phyloP scores from a whole-genome alignment of 2,113 vertebrate species.

The Oenanthe melanoleuca region DNA sequence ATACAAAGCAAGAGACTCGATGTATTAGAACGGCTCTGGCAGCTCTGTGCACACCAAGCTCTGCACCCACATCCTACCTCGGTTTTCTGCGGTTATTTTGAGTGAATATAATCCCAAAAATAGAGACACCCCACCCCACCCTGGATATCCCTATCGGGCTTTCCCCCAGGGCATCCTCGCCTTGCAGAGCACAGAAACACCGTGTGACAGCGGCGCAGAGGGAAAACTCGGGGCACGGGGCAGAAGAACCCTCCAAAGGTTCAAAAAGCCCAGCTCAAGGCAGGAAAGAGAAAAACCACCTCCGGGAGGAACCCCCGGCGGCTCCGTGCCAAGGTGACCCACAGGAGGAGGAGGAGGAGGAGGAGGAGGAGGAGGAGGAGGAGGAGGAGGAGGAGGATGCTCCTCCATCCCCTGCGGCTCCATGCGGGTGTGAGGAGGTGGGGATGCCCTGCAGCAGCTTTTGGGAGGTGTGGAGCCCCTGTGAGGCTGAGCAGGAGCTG shows the following conservation, averaged over 20 bases:
- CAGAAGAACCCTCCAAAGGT: background rate
- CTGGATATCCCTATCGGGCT: background rate
- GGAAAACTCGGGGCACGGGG: background rate
- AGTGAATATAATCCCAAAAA: background rate
- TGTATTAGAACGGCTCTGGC: background rate
- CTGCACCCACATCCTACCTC: background rate
- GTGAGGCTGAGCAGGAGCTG: background rate
- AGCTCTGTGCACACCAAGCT: background rate
- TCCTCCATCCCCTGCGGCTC: too few species aligned
- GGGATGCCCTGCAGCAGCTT: background rate
- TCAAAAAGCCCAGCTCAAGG: background rate
- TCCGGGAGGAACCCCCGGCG: background rate
- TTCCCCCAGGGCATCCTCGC: too few species aligned
- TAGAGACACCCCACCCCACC: background rate
- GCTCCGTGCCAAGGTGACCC: background rate
- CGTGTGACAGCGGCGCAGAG: accelerated
- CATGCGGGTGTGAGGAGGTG: background rate
- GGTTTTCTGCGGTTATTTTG: background rate
- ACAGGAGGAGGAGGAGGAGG: background rate
- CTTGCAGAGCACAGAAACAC: background rate
- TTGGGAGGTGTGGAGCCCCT: background rate
- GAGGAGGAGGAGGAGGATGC: too few species aligned
- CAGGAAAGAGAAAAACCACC: background rate
- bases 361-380: too few species aligned
- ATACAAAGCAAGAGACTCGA: background rate